These are phyloP conservation scores for Slavum lentiscoides DNA, from an alignment of 2,888 invertebrate genomes.

Conservation along the genomic window DNA sequence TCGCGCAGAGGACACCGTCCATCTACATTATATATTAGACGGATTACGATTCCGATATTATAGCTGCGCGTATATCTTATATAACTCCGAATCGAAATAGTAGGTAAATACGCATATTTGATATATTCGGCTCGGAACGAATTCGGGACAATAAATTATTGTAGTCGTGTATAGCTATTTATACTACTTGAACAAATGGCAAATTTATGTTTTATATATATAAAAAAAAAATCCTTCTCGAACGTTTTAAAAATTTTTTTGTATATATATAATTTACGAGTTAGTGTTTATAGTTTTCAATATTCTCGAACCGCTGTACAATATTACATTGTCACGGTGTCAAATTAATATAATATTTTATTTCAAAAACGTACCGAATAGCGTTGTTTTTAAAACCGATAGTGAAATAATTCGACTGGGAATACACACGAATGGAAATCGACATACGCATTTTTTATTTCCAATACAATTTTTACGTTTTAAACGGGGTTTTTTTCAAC, in stretches of 20 bases:
- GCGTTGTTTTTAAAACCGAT: too few relatives aligned
- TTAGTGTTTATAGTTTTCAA: not conserved
- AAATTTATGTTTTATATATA: slow-evolving; percentile 22
- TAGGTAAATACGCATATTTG: slow-evolving; percentile 18
- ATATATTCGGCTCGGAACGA: slow-evolving; percentile 11
- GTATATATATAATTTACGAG: not conserved
- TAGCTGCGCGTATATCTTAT: not conserved
- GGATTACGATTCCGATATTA: not conserved
- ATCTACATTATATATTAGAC: slow-evolving; percentile 4
- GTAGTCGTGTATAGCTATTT: not conserved
- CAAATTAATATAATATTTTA: too few relatives aligned
- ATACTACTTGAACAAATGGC: not conserved
- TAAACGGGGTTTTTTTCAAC: too few relatives aligned
- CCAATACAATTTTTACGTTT: too few relatives aligned
- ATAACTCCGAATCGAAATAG: not conserved
- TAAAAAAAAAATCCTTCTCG: not conserved
- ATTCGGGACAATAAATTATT: slow-evolving; percentile 8
- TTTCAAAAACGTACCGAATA: too few relatives aligned
- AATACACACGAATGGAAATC: too few relatives aligned
- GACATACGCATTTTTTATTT: too few relatives aligned
- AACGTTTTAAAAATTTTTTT: not conserved
- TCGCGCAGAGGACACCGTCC: too few relatives aligned
- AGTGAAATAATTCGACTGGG: too few relatives aligned
- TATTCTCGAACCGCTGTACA: too few relatives aligned
- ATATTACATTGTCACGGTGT: too few relatives aligned